These are phyloP conservation scores for Baccha elongata DNA, from an alignment of 2,888 invertebrate genomes.

Conservation along the genomic window DNA sequence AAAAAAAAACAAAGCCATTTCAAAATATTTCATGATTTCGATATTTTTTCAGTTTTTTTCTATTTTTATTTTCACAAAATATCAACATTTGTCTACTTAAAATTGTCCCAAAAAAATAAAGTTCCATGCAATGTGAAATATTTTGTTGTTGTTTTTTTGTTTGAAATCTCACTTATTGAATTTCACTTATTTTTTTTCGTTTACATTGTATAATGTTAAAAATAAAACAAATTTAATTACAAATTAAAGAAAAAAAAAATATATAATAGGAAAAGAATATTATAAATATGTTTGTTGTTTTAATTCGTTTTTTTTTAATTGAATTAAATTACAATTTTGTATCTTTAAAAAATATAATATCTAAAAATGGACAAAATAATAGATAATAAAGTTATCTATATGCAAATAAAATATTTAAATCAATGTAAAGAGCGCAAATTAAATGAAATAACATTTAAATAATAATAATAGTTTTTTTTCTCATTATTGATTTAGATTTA, in stretches of 20 bases:
- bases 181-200: slow-evolving; percentile 48
- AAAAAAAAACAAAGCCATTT: slow-evolving; percentile 49
- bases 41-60: slow-evolving; percentile 51
- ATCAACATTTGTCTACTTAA: slow-evolving; percentile 73
- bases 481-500: slow-evolving; percentile 6
- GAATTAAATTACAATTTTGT: slow-evolving; percentile 43
- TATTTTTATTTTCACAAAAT: slow-evolving; percentile 71
- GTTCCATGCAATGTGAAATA: slow-evolving; percentile 67
- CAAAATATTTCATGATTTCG: slow-evolving; percentile 59
- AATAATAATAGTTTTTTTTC: slow-evolving; percentile 33
- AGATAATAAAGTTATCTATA: slow-evolving; percentile 26
- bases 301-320: slow-evolving; percentile 31
- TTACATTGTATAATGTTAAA: slow-evolving; percentile 64
- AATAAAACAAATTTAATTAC: slow-evolving; percentile 72
- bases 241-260: slow-evolving; percentile 58
- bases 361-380: slow-evolving; percentile 57
- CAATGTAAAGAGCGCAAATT: slow-evolving; percentile 53
- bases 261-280: slow-evolving; percentile 64
- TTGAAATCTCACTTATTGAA: slow-evolving; percentile 25
- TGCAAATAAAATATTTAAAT: slow-evolving; percentile 35
- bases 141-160: slow-evolving; percentile 19
- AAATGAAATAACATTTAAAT: slow-evolving; percentile 51
- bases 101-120: slow-evolving; percentile 72
- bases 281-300: slow-evolving; percentile 65
- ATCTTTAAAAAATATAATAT: slow-evolving; percentile 42